Evolutionary conservation across 2,888 invertebrate genomes (phyloP).

Genomic region (Cantharis flavilabris): DNA sequence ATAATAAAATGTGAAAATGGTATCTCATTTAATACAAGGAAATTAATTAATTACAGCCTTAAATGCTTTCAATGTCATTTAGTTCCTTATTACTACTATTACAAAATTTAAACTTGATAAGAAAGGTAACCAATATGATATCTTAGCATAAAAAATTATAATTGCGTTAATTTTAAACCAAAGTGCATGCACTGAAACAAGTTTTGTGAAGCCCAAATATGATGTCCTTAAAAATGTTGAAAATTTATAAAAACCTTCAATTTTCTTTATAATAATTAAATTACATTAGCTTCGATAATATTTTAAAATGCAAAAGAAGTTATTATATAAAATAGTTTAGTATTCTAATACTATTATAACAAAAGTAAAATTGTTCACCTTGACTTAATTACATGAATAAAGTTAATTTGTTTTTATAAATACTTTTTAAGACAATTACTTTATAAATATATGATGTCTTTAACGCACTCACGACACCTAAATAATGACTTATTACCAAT

Average conservation of each 20-base stretch:
- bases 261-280: not conserved
- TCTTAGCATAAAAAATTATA: not conserved
- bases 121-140: not conserved
- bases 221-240: not conserved
- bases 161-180: not conserved
- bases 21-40: not conserved
- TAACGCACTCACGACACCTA: not conserved
- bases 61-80: not conserved
- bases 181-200: not conserved
- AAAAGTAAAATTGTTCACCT: not conserved
- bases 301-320: not conserved
- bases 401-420: not conserved
- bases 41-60: not conserved
- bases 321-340: not conserved
- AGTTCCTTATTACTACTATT: not conserved
- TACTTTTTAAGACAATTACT: not conserved
- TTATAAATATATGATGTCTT: not conserved
- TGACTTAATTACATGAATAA: not conserved
- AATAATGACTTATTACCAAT: not conserved
- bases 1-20: not conserved
- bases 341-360: not conserved
- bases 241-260: not conserved
- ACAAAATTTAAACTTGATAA: not conserved
- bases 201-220: not conserved
- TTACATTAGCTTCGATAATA: not conserved